Evolutionary conservation across 2,113 vertebrate genomes (phyloP), one percentile per base, ranked within the genome.

Genomic region (Glareola pratincola): DNA sequence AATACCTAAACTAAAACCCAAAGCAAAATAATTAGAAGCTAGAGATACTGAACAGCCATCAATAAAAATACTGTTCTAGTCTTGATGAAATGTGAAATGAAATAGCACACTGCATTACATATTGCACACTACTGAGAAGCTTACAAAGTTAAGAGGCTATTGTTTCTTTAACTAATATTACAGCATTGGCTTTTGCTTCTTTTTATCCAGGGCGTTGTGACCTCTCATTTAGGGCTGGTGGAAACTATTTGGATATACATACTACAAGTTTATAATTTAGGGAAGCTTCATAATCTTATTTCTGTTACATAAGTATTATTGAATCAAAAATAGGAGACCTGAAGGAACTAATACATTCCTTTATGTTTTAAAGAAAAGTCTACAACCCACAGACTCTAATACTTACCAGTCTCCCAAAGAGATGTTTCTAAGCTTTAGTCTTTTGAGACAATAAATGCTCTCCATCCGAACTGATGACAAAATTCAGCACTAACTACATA

Each of bases 241-340:
- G 99, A 99, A 98, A 99, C 99, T 95, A 99, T 99, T 97, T 99
- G 99, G 99, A 99, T 99, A 90, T 99, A 99, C 74, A 99, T 99
- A 99, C 99, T 99, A 37, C 99, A 99, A 94, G 99, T 99, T 96
- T 99, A 99, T 97, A 99, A 99, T 92, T 98, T 99, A 95, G 99
- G 99, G 81, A 99, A 99, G 96, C 99, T 99, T 96, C 99, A 99
- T 94, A 99, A 99, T 98, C 99, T 99, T 63, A 48, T 36, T 91
- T 62, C 36, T 76, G 26, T 30, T 24, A 45, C 13, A 47, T 7
- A 75, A 27, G 1, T 41, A 24, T 75, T 26, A 54, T 17, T 87
- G 26, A 88, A 72, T 37, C 3, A 72, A 59, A 77, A 86, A 50
- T 29, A 69, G 22, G 27, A 64, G 12, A 27, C 37, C 24, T 9